Conservation (phyloP, 1,140 invertebrate genomes). For the Anastatus disparis region DNA sequence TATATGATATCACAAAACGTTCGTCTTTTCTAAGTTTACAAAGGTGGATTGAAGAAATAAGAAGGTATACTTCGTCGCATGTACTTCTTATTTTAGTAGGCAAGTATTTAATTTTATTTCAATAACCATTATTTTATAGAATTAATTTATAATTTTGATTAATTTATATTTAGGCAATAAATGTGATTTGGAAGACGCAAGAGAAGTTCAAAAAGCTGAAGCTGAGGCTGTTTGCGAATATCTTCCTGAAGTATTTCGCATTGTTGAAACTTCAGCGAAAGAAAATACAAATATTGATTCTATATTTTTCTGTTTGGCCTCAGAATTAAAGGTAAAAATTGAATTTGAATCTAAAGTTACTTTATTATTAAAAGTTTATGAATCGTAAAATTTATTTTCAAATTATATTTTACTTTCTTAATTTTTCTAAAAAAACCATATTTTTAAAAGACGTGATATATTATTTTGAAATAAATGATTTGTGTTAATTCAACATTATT, state of each 20-base stretch:
- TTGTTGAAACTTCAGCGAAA: conserved; percentile 93
- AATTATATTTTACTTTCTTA: background rate
- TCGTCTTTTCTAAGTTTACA: conserved; percentile 89
- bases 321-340: conserved; percentile 81
- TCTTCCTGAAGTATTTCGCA: conserved; percentile 83
- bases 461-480: too few relatives aligned
- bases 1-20: conserved; percentile 94
- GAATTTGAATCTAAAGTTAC: too few relatives aligned
- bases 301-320: conserved; percentile 88
- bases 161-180: conserved; percentile 78
- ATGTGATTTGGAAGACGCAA: conserved; percentile 82
- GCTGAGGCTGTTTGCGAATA: conserved; percentile 86
- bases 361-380: conserved; percentile 13
- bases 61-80: conserved; percentile 90
- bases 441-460: too few relatives aligned
- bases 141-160: background rate
- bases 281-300: conserved; percentile 94
- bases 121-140: background rate
- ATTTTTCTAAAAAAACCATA: background rate
- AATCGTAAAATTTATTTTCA: background rate
- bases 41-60: conserved; percentile 94
- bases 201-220: conserved; percentile 87
- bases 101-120: conserved; percentile 56
- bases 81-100: conserved; percentile 90
- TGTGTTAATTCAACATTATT: too few relatives aligned